Evolutionary conservation across 2,888 invertebrate species (phyloP), one percentile per base, ranked within the genome.

Genomic region (Vesta saturnalis): DNA sequence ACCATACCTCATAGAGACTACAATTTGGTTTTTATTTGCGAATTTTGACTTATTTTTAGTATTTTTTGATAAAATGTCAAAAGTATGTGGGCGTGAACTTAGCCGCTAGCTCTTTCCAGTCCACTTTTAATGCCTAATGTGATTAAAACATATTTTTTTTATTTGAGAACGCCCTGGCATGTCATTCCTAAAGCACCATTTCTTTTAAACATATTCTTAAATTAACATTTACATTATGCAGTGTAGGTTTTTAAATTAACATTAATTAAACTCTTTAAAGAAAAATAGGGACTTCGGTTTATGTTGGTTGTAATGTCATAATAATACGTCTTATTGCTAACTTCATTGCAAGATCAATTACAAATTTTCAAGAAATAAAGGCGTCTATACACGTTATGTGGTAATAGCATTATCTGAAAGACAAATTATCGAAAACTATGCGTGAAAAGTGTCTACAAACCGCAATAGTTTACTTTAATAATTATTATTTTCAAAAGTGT

Each of bases 1-100:
- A n/a, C 35, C 56, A 39, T 69, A 69, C 62, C 61, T 69, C 69
- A 65, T 69, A 69, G 55, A 64, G 58, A 65, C 52, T 52, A 55
- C 57, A 67, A 64, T 60, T 39, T 60, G 10, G 43, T n/a, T 52
- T 47, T 39, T 49, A 30, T 60, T 30, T 35, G 10, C 46, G 46
- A n/a, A 65, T 49, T 23, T 21, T 14, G 49, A 19, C n/a, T 57
- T 61, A 56, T 61, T 67, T 60, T 46, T 47, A 21, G 46, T 47
- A 60, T 60, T 49, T 60, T 30, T 35, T n/a, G 47, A 30, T 60
- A 56, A 52, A 60, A 73, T 76, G 76, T 75, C 74, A 75, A 76
- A 66, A 76, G 71, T 68, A 61, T 55, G 78, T 77, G 76, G 77
- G 77, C 75, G 78, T 78, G 78, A 79, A 78, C 72, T 76, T 77